Percentiles rank a stretch among this genome's conserved stretches.
These are phyloP conservation scores for Oryctes rhinoceros DNA, from an alignment of 1,140 invertebrate species.

Conservation along the genomic window DNA sequence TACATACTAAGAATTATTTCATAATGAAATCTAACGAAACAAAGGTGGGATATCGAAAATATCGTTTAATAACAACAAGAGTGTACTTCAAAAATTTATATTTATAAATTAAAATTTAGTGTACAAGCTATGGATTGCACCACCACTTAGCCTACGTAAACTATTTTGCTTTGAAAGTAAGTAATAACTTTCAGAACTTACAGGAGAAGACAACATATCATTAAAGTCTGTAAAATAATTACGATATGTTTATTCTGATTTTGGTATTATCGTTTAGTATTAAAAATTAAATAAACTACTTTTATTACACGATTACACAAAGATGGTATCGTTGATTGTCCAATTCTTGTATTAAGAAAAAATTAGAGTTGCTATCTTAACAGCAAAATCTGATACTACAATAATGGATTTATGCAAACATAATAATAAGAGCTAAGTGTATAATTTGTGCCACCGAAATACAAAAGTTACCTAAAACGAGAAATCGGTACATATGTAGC, in stretches of 20 bases:
- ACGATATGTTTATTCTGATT: constrained; percentile 6
- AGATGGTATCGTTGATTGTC: neutral
- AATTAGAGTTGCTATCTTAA: neutral
- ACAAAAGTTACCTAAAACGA: neutral
- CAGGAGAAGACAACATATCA: neutral
- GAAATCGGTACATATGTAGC: neutral
- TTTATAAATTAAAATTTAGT: constrained; percentile 46
- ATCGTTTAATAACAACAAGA: neutral
- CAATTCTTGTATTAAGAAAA: neutral
- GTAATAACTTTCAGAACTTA: neutral
- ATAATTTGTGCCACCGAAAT: neutral
- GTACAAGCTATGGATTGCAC: constrained; percentile 57
- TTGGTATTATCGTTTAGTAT: neutral
- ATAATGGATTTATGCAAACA: too few relatives aligned
- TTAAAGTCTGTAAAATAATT: neutral
- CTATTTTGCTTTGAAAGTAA: constrained; percentile 35
- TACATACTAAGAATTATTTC: neutral
- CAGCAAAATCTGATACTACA: neutral
- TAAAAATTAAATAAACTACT: neutral
- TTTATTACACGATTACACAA: neutral
- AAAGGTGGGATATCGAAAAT: neutral
- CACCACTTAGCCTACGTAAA: constrained; percentile 56
- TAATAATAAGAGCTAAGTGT: too few relatives aligned
- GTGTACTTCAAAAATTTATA: constrained; percentile 33
- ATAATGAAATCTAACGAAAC: too few relatives aligned